Conservation (phyloP, 2,113 vertebrate species). For the Anseranas semipalmata region DNA sequence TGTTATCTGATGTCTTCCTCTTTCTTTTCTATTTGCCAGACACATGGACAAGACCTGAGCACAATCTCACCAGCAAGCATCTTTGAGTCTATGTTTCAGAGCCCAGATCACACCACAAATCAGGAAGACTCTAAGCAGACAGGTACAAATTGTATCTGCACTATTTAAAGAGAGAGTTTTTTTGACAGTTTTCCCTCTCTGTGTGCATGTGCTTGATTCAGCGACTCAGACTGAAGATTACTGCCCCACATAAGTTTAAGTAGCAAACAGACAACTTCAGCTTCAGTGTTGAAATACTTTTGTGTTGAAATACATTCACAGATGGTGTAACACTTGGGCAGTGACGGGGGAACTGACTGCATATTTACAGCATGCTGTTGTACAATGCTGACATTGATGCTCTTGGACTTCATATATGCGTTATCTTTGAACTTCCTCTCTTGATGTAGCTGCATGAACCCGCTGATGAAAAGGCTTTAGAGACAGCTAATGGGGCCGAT, state of each 20-base stretch:
- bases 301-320: neutral
- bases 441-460: neutral
- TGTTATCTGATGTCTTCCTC: neutral
- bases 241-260: neutral
- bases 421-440: neutral
- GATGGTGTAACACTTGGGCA: rapidly evolving
- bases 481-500: neutral
- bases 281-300: neutral
- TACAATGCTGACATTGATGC: neutral
- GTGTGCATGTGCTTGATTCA: neutral
- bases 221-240: neutral
- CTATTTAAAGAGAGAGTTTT: neutral
- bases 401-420: neutral
- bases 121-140: constrained; percentile 85
- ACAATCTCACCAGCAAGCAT: constrained; percentile 91
- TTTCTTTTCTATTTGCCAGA: constrained; percentile 64
- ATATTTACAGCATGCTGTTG: neutral
- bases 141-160: constrained; percentile 65
- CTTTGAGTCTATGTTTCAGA: constrained; percentile 98
- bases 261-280: neutral
- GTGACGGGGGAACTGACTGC: neutral
- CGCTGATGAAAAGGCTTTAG: neutral
- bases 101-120: constrained; percentile 86
- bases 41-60: constrained; percentile 89
- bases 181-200: neutral